Evolutionary conservation across 2,888 invertebrate genomes (phyloP).

Genomic region (Apodemia duryi): DNA sequence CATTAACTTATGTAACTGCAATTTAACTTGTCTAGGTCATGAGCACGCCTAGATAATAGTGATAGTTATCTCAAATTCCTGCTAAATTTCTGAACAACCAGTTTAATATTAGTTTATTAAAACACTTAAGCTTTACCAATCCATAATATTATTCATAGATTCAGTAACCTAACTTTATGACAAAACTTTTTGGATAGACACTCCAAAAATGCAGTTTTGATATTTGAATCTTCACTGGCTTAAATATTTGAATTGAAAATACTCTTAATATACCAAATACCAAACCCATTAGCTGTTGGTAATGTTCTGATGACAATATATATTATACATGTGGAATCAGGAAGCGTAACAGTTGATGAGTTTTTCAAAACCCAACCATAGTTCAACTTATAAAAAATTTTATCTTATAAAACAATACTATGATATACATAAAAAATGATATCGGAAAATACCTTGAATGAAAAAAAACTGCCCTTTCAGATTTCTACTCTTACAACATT

Average conservation of each 20-base stretch:
- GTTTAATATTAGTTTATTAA: neutral
- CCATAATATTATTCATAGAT: neutral
- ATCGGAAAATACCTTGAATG: neutral
- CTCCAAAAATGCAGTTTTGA: neutral
- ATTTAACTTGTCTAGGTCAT: neutral
- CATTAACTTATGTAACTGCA: neutral
- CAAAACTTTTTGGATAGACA: neutral
- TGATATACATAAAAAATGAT: neutral
- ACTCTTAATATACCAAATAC: neutral
- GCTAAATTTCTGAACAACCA: neutral
- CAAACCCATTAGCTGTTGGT: neutral
- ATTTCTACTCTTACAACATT: constrained; percentile 14
- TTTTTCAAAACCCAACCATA: neutral
- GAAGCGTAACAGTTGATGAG: constrained; percentile 22
- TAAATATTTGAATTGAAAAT: no score
- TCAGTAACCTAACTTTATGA: neutral
- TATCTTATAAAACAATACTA: neutral
- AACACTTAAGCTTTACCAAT: neutral
- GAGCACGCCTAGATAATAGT: neutral
- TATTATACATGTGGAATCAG: constrained; percentile 8
- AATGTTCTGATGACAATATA: neutral
- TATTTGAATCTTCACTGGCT: neutral
- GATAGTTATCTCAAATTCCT: neutral
- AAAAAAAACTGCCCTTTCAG: constrained; percentile 14
- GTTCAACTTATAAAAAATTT: neutral